A percentile compares a stretch with the other conserved stretches of the same genome.
These are phyloP conservation scores for Tangara arthus DNA, from an alignment of 2,797 vertebrate genomes.

Conservation along the genomic window DNA sequence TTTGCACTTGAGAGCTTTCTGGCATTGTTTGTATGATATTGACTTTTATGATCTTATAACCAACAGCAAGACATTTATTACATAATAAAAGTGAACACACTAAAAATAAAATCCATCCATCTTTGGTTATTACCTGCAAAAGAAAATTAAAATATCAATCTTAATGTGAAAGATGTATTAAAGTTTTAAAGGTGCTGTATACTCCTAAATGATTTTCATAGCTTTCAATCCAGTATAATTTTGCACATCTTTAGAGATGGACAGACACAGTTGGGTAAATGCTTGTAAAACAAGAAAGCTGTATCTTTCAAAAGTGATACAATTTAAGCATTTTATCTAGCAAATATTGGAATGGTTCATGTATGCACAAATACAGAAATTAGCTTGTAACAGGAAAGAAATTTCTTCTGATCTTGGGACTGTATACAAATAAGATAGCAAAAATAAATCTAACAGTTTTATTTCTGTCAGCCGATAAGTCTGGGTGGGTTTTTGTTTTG, in stretches of 20 bases:
- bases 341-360: not conserved
- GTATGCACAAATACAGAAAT: not conserved
- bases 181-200: slow-evolving; percentile 19
- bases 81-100: slow-evolving; percentile 60
- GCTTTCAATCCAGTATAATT: slow-evolving; percentile 5
- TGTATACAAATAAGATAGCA: not conserved
- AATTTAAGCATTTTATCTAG: not conserved
- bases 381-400: not conserved
- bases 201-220: slow-evolving; percentile 35
- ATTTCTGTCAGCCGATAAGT: not conserved
- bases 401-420: not conserved
- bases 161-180: slow-evolving; percentile 33
- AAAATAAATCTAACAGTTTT: not conserved
- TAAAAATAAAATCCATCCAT: slow-evolving; percentile 70
- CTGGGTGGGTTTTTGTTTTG: not conserved
- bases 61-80: slow-evolving; percentile 57
- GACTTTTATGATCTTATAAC: slow-evolving; percentile 60
- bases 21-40: slow-evolving; percentile 48
- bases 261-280: not conserved
- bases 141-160: slow-evolving; percentile 74
- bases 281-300: slow-evolving; percentile 33
- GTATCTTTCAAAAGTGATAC: not conserved
- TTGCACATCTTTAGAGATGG: not conserved
- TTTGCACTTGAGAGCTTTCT: slow-evolving; percentile 17
- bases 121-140: slow-evolving; percentile 68